Base-by-base conservation (phyloP, 2,888 invertebrate species). In the Amblyjoppa proteus region DNA sequence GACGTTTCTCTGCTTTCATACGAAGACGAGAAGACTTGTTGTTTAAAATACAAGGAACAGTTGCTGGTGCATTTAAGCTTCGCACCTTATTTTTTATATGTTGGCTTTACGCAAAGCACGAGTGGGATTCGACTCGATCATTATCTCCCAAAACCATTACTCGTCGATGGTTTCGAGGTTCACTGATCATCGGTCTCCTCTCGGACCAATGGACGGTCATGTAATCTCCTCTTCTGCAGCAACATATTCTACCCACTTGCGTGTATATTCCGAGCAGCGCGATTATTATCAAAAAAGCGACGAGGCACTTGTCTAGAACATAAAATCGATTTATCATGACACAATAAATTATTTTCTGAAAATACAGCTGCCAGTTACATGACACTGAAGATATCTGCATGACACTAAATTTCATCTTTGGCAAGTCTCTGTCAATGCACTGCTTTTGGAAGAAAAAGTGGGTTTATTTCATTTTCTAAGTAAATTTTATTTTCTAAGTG, bases 261-360 rank as follows among this genome's bases (percentile, higher is more conserved):
- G 95, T 94, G 49, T 94, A 90, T 87, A 95, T 94, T 0, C 96
- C 96, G 11, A 94, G 90, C 1, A 94, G 76, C 0, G 95, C 94
- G 64, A 97, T 90, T 3, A 94, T 85, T 0, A 94, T 82, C 96
- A 97, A 97, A 0, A 95, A 82, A 0, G 95, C 79, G 1, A 95
- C 94, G 77, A 96, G 93, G 3, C 95, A 87, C 25, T 95, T 92
- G 92, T 97, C 97, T 97, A 95, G 41, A 84, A 81, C 25, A 28
- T 45, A 2, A 79, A 58, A 51, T 70, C n/a, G n/a, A 49, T 34
- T 38, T 56, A 11, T 53, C 16, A 20, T 64, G 6, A 16, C 16
- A 16, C 4, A 31, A 6, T 0, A 20, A 20, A 11, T 9, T 11
- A 11, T 41, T 45, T 45, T 45, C 3, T 45, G 45, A 45, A 45